These are phyloP conservation scores for Boleophthalmus pectinirostris DNA, from an alignment of 2,113 vertebrate species.

Conservation along the genomic window DNA sequence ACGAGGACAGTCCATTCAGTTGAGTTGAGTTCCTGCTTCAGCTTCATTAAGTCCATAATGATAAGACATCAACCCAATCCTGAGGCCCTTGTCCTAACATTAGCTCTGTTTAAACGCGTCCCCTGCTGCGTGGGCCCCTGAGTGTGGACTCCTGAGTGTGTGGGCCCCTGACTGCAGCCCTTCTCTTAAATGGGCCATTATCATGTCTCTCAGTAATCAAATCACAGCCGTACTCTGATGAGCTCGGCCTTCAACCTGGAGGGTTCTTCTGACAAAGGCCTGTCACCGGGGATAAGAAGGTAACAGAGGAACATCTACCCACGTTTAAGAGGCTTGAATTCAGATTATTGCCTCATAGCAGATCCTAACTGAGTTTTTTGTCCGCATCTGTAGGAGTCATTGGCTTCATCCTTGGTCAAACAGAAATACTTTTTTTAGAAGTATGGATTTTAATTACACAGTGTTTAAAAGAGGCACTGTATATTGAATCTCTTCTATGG, in stretches of 20 bases:
- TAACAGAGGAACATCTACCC: not conserved
- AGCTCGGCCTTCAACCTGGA: slow-evolving; percentile 31
- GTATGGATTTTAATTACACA: no score
- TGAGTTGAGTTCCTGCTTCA: not conserved
- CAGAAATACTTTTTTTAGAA: no score
- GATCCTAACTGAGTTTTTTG: no score
- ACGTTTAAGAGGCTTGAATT: not conserved
- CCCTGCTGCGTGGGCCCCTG: slow-evolving; percentile 15
- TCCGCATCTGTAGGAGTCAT: no score
- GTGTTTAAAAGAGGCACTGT: no score
- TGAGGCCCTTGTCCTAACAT: slow-evolving; percentile 12
- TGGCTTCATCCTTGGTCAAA: no score
- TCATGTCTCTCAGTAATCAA: slow-evolving; percentile 68
- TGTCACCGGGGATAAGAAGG: slow-evolving; percentile 1
- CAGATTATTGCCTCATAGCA: not conserved
- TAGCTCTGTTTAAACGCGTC: slow-evolving; percentile 26
- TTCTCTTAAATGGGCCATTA: slow-evolving; percentile 60
- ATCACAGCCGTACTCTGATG: slow-evolving; percentile 55
- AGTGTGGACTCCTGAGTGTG: no score
- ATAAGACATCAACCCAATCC: not conserved
- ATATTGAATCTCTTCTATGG: no score
- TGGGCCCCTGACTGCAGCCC: slow-evolving; percentile 20
- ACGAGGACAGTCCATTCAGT: no score
- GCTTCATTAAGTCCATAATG: not conserved
- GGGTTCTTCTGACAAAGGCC: slow-evolving; percentile 33